Percentiles rank a stretch among this genome's conserved stretches.
These are phyloP conservation scores for Thamnophis elegans DNA, from an alignment of 2,797 vertebrate genomes.

Conservation along the genomic window DNA sequence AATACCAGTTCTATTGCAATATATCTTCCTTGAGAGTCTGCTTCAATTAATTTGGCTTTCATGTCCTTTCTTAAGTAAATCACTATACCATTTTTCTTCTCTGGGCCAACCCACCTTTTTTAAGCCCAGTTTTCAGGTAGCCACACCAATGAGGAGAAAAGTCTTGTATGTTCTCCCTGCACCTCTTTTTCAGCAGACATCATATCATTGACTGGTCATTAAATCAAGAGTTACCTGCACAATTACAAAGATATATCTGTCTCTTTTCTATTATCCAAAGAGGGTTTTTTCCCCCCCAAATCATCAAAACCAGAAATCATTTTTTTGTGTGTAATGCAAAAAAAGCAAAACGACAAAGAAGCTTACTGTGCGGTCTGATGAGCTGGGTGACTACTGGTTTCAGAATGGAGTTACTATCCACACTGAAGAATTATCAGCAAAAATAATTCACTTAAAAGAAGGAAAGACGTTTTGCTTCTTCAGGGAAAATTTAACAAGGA, in stretches of 20 bases:
- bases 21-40: too few species aligned
- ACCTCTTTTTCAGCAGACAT: background rate
- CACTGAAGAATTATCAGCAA: background rate
- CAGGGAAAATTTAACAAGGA: background rate
- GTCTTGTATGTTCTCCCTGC: background rate
- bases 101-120: background rate
- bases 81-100: too few species aligned
- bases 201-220: background rate
- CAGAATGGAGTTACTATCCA: background rate
- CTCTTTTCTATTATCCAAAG: background rate
- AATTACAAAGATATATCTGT: background rate
- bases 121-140: background rate
- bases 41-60: too few species aligned
- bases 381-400: background rate
- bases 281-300: fast-evolving
- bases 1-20: too few species aligned
- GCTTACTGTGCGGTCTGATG: background rate
- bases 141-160: background rate
- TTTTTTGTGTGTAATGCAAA: background rate
- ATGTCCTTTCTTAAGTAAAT: too few species aligned
- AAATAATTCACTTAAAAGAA: background rate
- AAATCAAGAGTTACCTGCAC: background rate
- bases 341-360: background rate
- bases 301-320: background rate
- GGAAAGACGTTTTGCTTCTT: background rate